Evolutionary conservation across 2,113 vertebrate genomes (phyloP).

Genomic region (Dolichotis patagonum): DNA sequence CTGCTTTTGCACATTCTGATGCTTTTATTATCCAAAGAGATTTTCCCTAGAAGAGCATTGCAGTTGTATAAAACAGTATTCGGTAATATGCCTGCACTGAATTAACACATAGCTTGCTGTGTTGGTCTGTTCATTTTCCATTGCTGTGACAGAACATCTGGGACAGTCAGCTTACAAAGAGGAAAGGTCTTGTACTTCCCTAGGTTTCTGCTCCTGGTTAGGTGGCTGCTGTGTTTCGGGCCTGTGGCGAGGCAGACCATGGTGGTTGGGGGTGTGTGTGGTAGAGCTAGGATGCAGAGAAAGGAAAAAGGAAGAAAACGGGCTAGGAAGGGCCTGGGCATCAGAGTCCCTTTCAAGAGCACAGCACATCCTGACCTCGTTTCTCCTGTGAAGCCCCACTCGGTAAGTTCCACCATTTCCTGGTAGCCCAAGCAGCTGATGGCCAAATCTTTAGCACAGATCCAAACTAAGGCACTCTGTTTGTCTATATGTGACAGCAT

Average conservation of each 20-base stretch:
- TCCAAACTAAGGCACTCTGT: background rate
- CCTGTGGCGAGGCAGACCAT: background rate
- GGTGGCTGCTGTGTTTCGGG: background rate
- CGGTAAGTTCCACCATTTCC: too few species aligned
- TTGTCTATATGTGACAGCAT: background rate
- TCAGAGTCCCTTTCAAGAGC: background rate
- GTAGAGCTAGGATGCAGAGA: background rate
- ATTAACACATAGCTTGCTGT: background rate
- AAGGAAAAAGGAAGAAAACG: accelerated
- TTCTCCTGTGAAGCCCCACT: background rate
- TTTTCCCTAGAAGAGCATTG: background rate
- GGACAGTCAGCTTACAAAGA: background rate
- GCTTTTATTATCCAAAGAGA: background rate
- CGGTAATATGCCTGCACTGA: accelerated
- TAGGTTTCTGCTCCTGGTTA: background rate
- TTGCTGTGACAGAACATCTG: background rate
- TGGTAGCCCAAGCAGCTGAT: background rate
- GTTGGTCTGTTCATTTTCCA: background rate
- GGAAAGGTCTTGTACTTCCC: background rate
- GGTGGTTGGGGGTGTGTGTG: background rate
- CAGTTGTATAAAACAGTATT: background rate
- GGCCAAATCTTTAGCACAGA: background rate
- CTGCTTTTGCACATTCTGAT: background rate
- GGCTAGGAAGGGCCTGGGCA: background rate
- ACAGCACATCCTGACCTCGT: background rate